Evolutionary conservation across 2,797 vertebrate genomes (phyloP).

Genomic region (Notamacropus eugenii): DNA sequence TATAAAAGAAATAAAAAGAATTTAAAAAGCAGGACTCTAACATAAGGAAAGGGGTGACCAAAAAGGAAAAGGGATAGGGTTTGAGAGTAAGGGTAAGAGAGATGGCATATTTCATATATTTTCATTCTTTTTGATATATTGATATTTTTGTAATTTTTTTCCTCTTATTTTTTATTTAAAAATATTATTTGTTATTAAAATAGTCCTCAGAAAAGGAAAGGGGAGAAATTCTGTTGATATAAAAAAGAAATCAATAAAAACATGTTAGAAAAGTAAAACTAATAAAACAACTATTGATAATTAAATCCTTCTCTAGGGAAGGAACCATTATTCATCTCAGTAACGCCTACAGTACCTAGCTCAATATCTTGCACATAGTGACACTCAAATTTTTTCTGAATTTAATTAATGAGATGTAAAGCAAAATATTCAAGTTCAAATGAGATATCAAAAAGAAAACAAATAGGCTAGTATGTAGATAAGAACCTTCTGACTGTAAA

Average conservation of each 20-base stretch:
- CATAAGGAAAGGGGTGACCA: not conserved
- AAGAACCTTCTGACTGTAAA: not conserved
- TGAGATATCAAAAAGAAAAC: not conserved
- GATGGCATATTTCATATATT: not conserved
- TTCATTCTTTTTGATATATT: not conserved
- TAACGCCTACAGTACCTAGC: not conserved
- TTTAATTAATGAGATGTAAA: not conserved
- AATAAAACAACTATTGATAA: not conserved
- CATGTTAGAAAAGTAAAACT: not conserved
- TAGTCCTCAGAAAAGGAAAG: not conserved
- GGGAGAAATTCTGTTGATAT: not conserved
- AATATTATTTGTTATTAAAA: not conserved
- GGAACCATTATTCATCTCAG: not conserved
- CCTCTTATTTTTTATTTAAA: not conserved
- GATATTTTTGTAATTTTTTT: not conserved
- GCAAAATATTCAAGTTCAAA: not conserved
- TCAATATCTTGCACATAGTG: not conserved
- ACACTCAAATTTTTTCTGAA: not conserved
- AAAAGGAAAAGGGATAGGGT: not conserved
- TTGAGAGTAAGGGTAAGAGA: not conserved
- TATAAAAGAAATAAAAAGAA: not conserved
- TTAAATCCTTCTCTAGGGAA: not conserved
- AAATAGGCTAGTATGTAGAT: not conserved
- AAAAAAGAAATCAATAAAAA: not conserved
- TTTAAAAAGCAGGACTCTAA: not conserved